Evolutionary conservation across 1,140 invertebrate species (phyloP).

Genomic region (Neuroterus valhalla): DNA sequence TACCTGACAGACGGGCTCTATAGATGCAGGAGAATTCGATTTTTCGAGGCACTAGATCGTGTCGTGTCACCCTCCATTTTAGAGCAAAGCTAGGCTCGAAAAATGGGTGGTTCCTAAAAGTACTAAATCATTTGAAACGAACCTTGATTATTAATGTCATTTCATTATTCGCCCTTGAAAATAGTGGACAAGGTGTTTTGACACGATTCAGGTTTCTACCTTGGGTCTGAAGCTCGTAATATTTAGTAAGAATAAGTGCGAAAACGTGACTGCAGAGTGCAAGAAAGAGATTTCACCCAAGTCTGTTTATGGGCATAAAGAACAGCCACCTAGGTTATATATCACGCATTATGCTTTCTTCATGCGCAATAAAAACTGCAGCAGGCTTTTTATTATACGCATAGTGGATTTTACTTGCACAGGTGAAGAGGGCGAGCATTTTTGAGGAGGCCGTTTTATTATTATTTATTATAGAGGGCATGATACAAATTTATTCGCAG

Average conservation of each 20-base stretch:
- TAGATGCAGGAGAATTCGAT: slow-evolving; percentile 51
- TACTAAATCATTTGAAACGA: slow-evolving; percentile 40
- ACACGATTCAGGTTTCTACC: neutral
- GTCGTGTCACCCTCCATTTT: slow-evolving; percentile 19
- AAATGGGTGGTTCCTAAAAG: slow-evolving; percentile 5
- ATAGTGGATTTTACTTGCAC: neutral
- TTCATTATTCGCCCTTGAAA: slow-evolving; percentile 61
- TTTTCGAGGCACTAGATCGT: slow-evolving; percentile 54
- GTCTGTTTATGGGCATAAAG: slow-evolving; percentile 21
- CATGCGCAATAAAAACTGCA: slow-evolving; percentile 10
- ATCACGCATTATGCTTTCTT: slow-evolving; percentile 6
- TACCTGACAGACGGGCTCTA: slow-evolving; percentile 48
- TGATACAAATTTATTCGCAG: no score
- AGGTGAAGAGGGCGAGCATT: neutral
- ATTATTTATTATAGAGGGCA: no score
- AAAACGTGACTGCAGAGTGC: slow-evolving; percentile 10
- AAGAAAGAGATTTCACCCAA: slow-evolving; percentile 20
- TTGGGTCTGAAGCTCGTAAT: neutral
- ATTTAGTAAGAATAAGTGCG: slow-evolving; percentile 3
- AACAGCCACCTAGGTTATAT: neutral
- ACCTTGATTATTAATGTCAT: slow-evolving; percentile 67
- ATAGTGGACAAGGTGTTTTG: slow-evolving; percentile 29
- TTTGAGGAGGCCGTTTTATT: neutral
- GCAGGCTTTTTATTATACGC: neutral
- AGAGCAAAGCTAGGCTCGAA: neutral